Conservation (phyloP, 2,888 invertebrate genomes). For the Dasysyrphus tricinctus region DNA sequence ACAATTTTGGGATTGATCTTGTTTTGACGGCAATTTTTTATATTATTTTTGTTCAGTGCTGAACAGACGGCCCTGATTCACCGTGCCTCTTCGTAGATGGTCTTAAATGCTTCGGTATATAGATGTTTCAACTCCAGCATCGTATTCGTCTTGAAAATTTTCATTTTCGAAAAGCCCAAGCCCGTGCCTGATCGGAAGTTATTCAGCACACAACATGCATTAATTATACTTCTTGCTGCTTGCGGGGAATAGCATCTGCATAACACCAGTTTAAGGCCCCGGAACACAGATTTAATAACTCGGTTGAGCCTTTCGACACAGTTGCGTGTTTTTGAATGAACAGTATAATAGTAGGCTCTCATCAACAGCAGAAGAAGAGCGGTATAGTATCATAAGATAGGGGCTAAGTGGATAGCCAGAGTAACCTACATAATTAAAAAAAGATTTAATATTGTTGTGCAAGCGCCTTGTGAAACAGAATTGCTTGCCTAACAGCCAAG, state of each 20-base stretch:
- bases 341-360: background rate
- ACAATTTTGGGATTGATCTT: too few relatives aligned
- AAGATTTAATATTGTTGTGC: background rate
- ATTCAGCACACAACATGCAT: background rate
- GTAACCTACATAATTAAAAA: slow-evolving; percentile 1
- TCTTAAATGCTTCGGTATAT: background rate
- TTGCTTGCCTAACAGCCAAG: too few relatives aligned
- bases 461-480: too few relatives aligned
- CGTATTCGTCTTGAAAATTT: background rate
- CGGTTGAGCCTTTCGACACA: background rate
- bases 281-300: background rate
- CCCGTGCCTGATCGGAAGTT: background rate
- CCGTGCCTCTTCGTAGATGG: background rate
- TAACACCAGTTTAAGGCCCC: background rate
- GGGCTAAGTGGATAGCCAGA: slow-evolving; percentile 2
- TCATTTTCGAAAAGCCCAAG: background rate
- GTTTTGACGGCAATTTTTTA: too few relatives aligned
- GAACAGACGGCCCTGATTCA: too few relatives aligned
- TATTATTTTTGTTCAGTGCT: too few relatives aligned
- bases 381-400: background rate
- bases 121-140: background rate
- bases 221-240: too few relatives aligned
- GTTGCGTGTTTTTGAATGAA: background rate
- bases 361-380: background rate
- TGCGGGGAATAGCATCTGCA: background rate